Percentiles rank a stretch among this genome's conserved stretches.
Conservation (phyloP, 2,797 vertebrate genomes). For the Petrocephalus schoutedeni region DNA sequence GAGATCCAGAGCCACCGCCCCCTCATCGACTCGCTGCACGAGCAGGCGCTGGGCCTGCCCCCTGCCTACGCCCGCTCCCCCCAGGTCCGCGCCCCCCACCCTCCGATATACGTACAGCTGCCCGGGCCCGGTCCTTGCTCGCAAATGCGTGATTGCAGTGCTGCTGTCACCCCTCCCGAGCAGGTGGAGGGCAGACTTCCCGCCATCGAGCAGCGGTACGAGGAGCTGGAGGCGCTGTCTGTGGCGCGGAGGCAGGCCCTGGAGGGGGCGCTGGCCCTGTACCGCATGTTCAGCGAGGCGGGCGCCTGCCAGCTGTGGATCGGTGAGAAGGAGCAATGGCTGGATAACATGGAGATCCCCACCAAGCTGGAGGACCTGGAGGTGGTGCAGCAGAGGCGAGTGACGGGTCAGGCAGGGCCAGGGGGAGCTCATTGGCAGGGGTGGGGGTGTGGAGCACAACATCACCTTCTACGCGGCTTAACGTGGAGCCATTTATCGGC, state of each 20-base stretch:
- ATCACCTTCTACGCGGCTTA: not conserved
- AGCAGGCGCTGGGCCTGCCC: slow-evolving; percentile 71
- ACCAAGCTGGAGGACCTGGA: slow-evolving; percentile 89
- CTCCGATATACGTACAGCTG: too few relatives aligned
- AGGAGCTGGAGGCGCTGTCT: slow-evolving; percentile 71
- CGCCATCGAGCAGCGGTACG: slow-evolving; percentile 72
- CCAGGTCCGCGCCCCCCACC: slow-evolving; percentile 45
- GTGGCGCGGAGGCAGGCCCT: slow-evolving; percentile 69
- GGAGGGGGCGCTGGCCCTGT: slow-evolving; percentile 77
- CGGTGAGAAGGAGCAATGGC: slow-evolving; percentile 90
- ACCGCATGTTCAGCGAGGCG: slow-evolving; percentile 90
- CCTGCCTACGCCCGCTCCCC: slow-evolving; percentile 53
- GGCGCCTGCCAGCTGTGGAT: slow-evolving; percentile 89
- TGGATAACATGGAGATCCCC: slow-evolving; percentile 77
- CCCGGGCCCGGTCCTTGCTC: not conserved
- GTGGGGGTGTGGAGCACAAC: not conserved
- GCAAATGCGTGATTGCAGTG: not conserved
- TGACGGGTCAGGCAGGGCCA: not conserved
- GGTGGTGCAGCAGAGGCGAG: slow-evolving; percentile 89
- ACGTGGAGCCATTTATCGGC: not conserved
- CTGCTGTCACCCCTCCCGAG: not conserved
- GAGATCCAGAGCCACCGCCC: slow-evolving; percentile 80
- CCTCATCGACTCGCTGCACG: slow-evolving; percentile 74
- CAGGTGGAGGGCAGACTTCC: slow-evolving; percentile 74
- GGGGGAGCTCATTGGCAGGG: not conserved